Percentiles rank a stretch among this genome's conserved stretches.
phyloP scores from a whole-genome alignment of 2,888 invertebrate genomes.

The Saturnia japonica region DNA sequence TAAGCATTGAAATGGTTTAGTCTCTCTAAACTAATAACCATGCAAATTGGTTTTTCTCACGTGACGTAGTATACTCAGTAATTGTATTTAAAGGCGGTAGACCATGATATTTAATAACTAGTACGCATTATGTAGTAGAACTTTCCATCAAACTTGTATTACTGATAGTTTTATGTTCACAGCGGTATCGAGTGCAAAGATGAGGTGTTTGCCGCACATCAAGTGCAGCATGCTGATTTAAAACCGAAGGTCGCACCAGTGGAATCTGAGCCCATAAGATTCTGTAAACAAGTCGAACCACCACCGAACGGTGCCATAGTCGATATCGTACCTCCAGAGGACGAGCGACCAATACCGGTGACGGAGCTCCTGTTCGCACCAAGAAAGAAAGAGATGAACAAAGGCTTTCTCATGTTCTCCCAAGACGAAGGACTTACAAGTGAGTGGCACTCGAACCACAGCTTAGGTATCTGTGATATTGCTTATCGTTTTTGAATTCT shows the following conservation, averaged over 20 bases:
- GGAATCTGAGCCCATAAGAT: slow-evolving; percentile 35
- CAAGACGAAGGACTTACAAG: slow-evolving; percentile 93
- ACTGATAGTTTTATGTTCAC: slow-evolving; percentile 66
- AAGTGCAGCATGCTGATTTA: slow-evolving; percentile 72
- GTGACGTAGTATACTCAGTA: slow-evolving; percentile 31
- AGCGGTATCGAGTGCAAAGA: slow-evolving; percentile 91
- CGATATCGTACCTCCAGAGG: slow-evolving; percentile 59
- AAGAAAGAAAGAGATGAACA: slow-evolving; percentile 95
- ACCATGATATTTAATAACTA: slow-evolving; percentile 36
- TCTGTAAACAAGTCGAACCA: slow-evolving; percentile 43
- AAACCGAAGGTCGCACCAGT: slow-evolving; percentile 59
- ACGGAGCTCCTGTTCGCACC: slow-evolving; percentile 90
- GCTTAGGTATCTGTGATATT: slow-evolving; percentile 58
- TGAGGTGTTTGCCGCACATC: slow-evolving; percentile 88
- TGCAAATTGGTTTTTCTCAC: slow-evolving; percentile 48
- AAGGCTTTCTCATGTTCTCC: slow-evolving; percentile 93
- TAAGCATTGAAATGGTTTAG: slow-evolving; percentile 50
- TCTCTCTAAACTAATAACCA: slow-evolving; percentile 48
- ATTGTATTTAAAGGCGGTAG: slow-evolving; percentile 41
- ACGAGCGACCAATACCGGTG: slow-evolving; percentile 84
- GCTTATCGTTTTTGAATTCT: slow-evolving; percentile 38
- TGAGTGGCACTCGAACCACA: slow-evolving; percentile 81
- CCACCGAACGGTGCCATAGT: slow-evolving; percentile 66
- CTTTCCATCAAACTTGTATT: slow-evolving; percentile 46
- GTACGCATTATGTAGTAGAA: slow-evolving; percentile 29